phyloP scores from a whole-genome alignment of 2,888 invertebrate genomes.

The Panopea generosa region DNA sequence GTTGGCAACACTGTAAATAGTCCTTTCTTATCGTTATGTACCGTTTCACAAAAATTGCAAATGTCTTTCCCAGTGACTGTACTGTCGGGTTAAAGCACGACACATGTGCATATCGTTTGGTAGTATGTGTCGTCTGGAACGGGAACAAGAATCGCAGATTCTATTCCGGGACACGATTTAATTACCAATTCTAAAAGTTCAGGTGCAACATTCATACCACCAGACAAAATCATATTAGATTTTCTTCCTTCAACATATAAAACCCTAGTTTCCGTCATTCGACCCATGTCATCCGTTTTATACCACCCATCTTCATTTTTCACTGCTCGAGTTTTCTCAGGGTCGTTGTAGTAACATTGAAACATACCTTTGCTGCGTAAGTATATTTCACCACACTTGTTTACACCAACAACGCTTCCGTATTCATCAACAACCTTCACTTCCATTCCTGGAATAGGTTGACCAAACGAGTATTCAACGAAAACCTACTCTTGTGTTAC shows the following conservation, averaged over 20 bases:
- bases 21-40: conserved; percentile 22
- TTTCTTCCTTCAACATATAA: conserved; percentile 4
- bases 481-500: neutral
- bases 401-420: neutral
- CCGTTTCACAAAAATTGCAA: conserved; percentile 16
- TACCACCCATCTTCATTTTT: conserved; percentile 18
- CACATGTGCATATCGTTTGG: conserved; percentile 59
- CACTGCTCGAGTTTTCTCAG: conserved; percentile 2
- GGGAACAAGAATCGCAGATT: conserved; percentile 37
- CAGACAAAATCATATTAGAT: conserved; percentile 38
- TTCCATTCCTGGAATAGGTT: too few relatives aligned
- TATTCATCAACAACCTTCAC: conserved; percentile 1
- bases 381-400: too few relatives aligned
- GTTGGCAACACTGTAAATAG: conserved; percentile 43
- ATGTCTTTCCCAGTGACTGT: conserved; percentile 39
- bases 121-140: conserved; percentile 47
- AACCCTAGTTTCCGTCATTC: neutral
- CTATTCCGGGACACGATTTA: conserved; percentile 18
- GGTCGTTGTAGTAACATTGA: too few relatives aligned
- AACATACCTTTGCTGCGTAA: too few relatives aligned
- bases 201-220: conserved; percentile 42
- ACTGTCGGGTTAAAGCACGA: conserved; percentile 35
- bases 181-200: conserved; percentile 25
- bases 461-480: neutral
- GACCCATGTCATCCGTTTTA: conserved; percentile 15